Evolutionary conservation across 2,888 invertebrate genomes (phyloP).

Genomic region (Rhimphoctona megacephalus): DNA sequence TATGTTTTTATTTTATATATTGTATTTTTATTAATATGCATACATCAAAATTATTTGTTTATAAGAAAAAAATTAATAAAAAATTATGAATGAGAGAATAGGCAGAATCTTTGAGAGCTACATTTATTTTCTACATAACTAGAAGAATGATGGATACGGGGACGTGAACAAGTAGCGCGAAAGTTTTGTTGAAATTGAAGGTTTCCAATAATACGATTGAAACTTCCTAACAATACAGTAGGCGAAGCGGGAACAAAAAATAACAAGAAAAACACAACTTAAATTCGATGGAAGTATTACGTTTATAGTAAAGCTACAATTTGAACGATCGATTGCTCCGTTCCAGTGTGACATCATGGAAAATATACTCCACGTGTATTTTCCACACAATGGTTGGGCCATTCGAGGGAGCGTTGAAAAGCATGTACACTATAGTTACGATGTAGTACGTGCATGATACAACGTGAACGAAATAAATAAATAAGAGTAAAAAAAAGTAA

Average conservation of each 20-base stretch:
- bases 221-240: slow-evolving; percentile 3
- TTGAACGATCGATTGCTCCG: slow-evolving; percentile 36
- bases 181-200: slow-evolving; percentile 9
- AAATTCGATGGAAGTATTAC: background rate
- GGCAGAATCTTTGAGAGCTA: background rate
- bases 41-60: background rate
- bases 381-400: slow-evolving; percentile 37
- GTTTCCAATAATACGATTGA: slow-evolving; percentile 25
- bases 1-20: background rate
- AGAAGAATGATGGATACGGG: background rate
- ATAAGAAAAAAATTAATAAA: background rate
- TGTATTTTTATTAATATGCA: background rate
- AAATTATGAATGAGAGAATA: background rate
- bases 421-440: slow-evolving; percentile 49
- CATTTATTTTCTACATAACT: background rate
- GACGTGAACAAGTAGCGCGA: slow-evolving; percentile 6
- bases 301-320: slow-evolving; percentile 26
- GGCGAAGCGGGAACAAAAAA: slow-evolving; percentile 8
- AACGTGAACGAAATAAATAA: slow-evolving; percentile 38
- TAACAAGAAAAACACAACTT: slow-evolving; percentile 31
- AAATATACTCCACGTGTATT: slow-evolving; percentile 39
- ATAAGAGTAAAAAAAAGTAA: slow-evolving; percentile 14
- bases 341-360: slow-evolving; percentile 19
- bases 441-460: slow-evolving; percentile 42
- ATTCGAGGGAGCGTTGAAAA: slow-evolving; percentile 52